Percentiles rank a stretch among this genome's conserved stretches.
phyloP scores from a whole-genome alignment of 2,797 vertebrate genomes.

The Anguilla anguilla region DNA sequence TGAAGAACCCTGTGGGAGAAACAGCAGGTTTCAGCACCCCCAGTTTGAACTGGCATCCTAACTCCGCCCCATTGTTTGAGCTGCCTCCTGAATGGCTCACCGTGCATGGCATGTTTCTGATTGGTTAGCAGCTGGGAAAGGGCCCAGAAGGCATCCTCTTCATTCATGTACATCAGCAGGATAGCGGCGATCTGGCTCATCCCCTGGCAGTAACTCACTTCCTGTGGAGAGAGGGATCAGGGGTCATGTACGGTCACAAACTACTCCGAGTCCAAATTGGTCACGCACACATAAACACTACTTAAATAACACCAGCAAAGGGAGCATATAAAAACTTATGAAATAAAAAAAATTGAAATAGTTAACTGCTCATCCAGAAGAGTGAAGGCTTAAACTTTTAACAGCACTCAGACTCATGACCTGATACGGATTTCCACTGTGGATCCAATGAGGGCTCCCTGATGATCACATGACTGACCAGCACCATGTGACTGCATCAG shows the following conservation, averaged over 20 bases:
- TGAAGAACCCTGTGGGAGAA: constrained; percentile 75
- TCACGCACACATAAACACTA: no score
- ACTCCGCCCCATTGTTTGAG: not conserved
- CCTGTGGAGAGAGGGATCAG: constrained; percentile 61
- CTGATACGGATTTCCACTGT: no score
- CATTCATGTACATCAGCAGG: constrained; percentile 84
- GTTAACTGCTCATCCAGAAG: no score
- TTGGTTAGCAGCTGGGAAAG: constrained; percentile 82
- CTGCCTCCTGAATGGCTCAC: constrained; percentile 58
- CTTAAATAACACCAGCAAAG: no score
- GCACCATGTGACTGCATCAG: not conserved
- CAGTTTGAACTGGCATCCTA: not conserved
- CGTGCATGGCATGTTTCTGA: constrained; percentile 79
- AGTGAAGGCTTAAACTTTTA: no score
- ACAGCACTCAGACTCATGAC: no score
- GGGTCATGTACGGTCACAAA: not conserved
- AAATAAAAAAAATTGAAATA: no score
- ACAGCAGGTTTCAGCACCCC: not conserved
- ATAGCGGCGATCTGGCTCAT: constrained; percentile 85
- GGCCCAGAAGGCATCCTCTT: constrained; percentile 87
- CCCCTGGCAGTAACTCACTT: constrained; percentile 89
- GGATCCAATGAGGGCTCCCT: not conserved
- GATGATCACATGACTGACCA: not conserved
- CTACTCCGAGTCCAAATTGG: not conserved
- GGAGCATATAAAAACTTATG: no score